Conservation (phyloP, 1,140 invertebrate species). For the Anastatus disparis region DNA sequence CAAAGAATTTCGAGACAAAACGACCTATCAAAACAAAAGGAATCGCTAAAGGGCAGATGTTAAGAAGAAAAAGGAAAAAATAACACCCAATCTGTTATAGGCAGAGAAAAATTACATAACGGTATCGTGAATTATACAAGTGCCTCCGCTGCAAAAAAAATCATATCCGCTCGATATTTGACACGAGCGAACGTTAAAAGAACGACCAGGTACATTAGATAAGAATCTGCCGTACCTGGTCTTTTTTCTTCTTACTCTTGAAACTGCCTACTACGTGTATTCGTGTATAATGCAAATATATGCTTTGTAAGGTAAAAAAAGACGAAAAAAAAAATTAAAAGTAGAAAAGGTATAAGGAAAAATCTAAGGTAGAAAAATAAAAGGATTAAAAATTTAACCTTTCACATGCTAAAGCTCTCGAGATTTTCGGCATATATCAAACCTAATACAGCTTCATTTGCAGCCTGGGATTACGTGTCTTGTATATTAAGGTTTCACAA, state of each 20-base stretch:
- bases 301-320: slow-evolving; percentile 9
- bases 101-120: slow-evolving; percentile 26
- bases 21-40: no score
- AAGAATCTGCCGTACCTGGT: background rate
- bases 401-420: no score
- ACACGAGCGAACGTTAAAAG: background rate
- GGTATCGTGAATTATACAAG: slow-evolving; percentile 27
- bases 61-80: no score
- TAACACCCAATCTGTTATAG: no score
- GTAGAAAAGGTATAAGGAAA: no score
- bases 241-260: slow-evolving; percentile 24
- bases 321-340: slow-evolving; percentile 3
- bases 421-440: slow-evolving; percentile 3
- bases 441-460: slow-evolving; percentile 14
- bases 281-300: slow-evolving; percentile 15
- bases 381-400: slow-evolving; percentile 8
- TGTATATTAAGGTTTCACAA: background rate
- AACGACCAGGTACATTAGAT: background rate
- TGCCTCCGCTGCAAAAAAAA: background rate
- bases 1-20: no score
- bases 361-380: background rate
- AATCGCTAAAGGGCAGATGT: no score
- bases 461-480: no score
- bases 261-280: background rate
- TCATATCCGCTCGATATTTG: slow-evolving; percentile 15